phyloP scores from a whole-genome alignment of 2,113 vertebrate species.

The Solenodon paradoxus region DNA sequence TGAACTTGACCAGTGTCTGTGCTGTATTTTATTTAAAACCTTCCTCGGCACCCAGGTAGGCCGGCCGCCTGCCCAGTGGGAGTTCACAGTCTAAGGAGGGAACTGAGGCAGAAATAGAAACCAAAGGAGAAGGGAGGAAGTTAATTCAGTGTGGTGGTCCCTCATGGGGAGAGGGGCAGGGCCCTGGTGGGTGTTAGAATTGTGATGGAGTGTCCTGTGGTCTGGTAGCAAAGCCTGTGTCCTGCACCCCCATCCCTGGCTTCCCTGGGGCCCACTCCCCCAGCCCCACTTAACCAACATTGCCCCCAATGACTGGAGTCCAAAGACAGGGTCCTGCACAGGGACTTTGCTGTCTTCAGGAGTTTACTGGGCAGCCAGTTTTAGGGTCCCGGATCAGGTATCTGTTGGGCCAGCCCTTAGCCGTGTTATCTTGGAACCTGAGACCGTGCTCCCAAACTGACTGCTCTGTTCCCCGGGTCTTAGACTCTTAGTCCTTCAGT shows the following conservation, averaged over 20 bases:
- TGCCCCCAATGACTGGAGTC: not conserved
- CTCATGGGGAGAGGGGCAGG: not conserved
- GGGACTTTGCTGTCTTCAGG: not conserved
- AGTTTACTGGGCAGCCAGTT: not conserved
- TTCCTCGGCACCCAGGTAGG: not conserved
- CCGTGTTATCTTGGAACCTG: not conserved
- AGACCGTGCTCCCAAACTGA: not conserved
- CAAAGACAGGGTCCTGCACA: not conserved
- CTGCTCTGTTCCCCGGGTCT: not conserved
- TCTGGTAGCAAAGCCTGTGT: not conserved
- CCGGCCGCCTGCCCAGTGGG: not conserved
- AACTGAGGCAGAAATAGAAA: not conserved
- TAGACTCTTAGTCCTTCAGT: not conserved
- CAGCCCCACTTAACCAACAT: accelerated
- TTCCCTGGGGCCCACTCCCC: not conserved
- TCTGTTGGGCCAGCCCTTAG: not conserved
- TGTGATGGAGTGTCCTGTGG: not conserved
- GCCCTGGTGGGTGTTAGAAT: not conserved
- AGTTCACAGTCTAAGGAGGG: not conserved
- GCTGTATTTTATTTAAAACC: not conserved
- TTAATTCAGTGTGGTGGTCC: not conserved
- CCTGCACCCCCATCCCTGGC: not conserved
- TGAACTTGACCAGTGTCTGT: not conserved
- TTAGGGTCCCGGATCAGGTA: not conserved
- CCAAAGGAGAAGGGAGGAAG: not conserved